Conservation (phyloP, 2,888 invertebrate genomes). For the Lithophane socia region DNA sequence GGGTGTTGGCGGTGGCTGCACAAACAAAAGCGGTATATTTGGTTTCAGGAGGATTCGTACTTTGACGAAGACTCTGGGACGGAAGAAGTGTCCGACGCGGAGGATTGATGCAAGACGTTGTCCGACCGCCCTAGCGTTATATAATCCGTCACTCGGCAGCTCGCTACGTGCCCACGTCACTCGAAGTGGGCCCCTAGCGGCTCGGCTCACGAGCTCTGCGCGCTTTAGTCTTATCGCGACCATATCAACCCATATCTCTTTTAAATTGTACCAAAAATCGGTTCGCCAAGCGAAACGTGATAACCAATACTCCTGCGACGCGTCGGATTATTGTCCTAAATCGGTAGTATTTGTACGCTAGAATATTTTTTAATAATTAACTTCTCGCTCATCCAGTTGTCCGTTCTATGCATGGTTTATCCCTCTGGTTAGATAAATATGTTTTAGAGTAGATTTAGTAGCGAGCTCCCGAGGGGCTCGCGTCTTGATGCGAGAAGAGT, state of each 20-base stretch:
- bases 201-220: slow-evolving; percentile 60
- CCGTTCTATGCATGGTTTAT: slow-evolving; percentile 87
- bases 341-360: slow-evolving; percentile 84
- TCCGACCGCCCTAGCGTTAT: slow-evolving; percentile 75
- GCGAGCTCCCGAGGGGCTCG: slow-evolving; percentile 39
- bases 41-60: slow-evolving; percentile 90
- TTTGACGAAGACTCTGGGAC: slow-evolving; percentile 88
- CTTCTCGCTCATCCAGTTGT: slow-evolving; percentile 71
- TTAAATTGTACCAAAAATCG: slow-evolving; percentile 75
- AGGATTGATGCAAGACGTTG: slow-evolving; percentile 83
- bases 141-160: slow-evolving; percentile 70
- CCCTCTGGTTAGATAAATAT: slow-evolving; percentile 84
- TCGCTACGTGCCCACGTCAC: slow-evolving; percentile 62
- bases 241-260: slow-evolving; percentile 76
- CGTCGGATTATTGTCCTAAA: slow-evolving; percentile 75
- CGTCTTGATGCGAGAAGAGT: slow-evolving; percentile 72
- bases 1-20: slow-evolving; percentile 71
- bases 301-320: slow-evolving; percentile 74
- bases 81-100: slow-evolving; percentile 87
- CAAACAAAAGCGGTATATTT: slow-evolving; percentile 85
- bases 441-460: slow-evolving; percentile 78
- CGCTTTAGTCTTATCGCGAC: slow-evolving; percentile 72
- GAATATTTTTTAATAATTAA: slow-evolving; percentile 74
- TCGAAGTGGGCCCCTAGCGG: slow-evolving; percentile 59
- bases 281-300: slow-evolving; percentile 74